Conservation (phyloP, 2,113 vertebrate species). For the Tachysurus fulvidraco region DNA sequence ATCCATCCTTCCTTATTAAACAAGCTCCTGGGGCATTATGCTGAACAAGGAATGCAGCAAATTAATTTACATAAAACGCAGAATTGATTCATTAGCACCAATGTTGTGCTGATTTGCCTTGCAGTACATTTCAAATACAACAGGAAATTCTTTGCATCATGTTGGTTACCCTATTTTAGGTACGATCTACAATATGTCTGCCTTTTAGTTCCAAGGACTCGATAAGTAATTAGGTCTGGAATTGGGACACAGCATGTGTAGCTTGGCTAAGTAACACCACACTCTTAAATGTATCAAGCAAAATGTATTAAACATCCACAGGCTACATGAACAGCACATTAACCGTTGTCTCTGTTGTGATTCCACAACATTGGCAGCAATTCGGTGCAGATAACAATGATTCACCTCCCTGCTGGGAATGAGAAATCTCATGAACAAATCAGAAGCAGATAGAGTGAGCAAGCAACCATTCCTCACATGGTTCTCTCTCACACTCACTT, state of each 20-base stretch:
- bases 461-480: background rate
- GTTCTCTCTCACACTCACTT: conserved; percentile 24
- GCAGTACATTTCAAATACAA: conserved; percentile 9
- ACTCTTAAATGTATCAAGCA: background rate
- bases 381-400: background rate
- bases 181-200: background rate
- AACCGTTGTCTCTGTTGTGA: background rate
- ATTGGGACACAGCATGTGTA: conserved; percentile 52
- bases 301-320: background rate
- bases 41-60: conserved; percentile 39
- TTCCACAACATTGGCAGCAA: background rate
- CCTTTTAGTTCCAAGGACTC: conserved; percentile 37
- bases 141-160: conserved; percentile 11
- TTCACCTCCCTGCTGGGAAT: conserved; percentile 25
- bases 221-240: conserved; percentile 59
- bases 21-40: conserved; percentile 18
- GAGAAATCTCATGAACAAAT: background rate
- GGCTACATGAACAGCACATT: background rate
- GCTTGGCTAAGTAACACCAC: conserved; percentile 20
- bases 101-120: background rate
- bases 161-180: conserved; percentile 27
- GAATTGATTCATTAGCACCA: background rate
- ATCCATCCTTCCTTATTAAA: conserved; percentile 16
- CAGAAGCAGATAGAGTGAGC: background rate
- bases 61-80: conserved; percentile 51